Evolutionary conservation across 2,113 vertebrate genomes (phyloP).

Genomic region (Oplegnathus fasciatus): DNA sequence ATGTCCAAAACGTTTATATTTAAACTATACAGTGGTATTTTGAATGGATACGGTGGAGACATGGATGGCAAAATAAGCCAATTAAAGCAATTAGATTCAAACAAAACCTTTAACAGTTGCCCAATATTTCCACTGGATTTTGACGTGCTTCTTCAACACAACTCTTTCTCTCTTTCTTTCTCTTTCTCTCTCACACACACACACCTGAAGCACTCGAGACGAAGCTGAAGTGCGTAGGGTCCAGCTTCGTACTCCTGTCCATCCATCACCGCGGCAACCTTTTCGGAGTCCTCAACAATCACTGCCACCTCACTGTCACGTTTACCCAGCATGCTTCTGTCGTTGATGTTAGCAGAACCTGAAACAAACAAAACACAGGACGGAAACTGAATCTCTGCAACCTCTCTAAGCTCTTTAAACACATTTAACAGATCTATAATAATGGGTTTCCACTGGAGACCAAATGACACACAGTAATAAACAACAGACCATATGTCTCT

Average conservation of each 20-base stretch:
- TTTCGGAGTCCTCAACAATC: slow-evolving; percentile 92
- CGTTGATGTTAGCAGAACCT: slow-evolving; percentile 99
- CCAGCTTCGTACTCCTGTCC: slow-evolving; percentile 90
- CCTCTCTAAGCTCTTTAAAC: background rate
- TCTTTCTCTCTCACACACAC: slow-evolving; percentile 11
- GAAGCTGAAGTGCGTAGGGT: slow-evolving; percentile 88
- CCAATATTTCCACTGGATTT: background rate
- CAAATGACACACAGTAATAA: background rate
- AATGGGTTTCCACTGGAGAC: background rate
- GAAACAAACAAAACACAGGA: background rate
- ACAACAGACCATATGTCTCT: background rate
- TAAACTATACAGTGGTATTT: background rate
- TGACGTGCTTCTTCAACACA: background rate
- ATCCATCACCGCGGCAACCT: slow-evolving; percentile 89
- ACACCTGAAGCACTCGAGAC: slow-evolving; percentile 96
- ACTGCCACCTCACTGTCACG: slow-evolving; percentile 97
- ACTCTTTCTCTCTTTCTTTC: background rate
- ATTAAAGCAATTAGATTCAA: background rate
- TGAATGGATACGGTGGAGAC: background rate
- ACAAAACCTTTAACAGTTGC: background rate
- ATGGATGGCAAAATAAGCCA: background rate
- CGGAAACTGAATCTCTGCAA: background rate
- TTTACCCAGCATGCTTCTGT: slow-evolving; percentile 98
- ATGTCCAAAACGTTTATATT: background rate
- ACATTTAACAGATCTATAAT: background rate